Percentiles rank a stretch among this genome's conserved stretches.
Evolutionary conservation across 2,888 invertebrate species (phyloP).

Genomic region (Tetanocera ferruginea): DNA sequence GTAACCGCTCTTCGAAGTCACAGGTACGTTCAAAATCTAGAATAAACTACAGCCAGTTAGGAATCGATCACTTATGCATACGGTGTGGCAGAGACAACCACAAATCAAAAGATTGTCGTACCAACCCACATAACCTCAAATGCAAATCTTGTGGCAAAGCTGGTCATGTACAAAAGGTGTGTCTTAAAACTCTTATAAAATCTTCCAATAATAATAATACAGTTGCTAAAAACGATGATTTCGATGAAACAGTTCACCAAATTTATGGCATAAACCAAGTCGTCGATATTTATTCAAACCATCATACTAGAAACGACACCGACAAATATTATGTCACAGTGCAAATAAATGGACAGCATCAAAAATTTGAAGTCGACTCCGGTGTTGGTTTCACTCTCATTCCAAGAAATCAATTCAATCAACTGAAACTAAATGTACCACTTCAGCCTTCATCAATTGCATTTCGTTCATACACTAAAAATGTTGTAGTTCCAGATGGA

Average conservation of each 20-base stretch:
- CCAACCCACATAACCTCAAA: slow-evolving; percentile 34
- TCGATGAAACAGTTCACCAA: background rate
- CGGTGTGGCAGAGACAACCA: slow-evolving; percentile 36
- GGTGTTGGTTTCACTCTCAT: slow-evolving; percentile 34
- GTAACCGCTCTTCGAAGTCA: background rate
- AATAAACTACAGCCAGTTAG: slow-evolving; percentile 27
- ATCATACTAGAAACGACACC: background rate
- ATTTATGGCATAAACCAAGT: slow-evolving; percentile 6
- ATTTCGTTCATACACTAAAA: slow-evolving; percentile 36
- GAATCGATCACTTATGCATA: slow-evolving; percentile 19
- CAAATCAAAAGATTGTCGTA: slow-evolving; percentile 33
- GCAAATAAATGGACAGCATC: slow-evolving; percentile 26
- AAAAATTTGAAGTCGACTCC: slow-evolving; percentile 38
- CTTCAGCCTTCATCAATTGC: slow-evolving; percentile 20
- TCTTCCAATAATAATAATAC: background rate
- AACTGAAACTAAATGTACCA: slow-evolving; percentile 17
- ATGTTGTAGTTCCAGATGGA: slow-evolving; percentile 9
- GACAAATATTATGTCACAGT: slow-evolving; percentile 19
- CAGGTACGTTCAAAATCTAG: slow-evolving; percentile 25
- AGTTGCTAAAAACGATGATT: background rate
- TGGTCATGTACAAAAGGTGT: slow-evolving; percentile 33
- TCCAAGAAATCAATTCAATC: slow-evolving; percentile 31
- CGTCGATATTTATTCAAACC: background rate
- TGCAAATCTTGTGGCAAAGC: slow-evolving; percentile 26
- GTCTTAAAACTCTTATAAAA: slow-evolving; percentile 30